Evolutionary conservation across 2,797 vertebrate species (phyloP).

Genomic region (Tapera naevia): DNA sequence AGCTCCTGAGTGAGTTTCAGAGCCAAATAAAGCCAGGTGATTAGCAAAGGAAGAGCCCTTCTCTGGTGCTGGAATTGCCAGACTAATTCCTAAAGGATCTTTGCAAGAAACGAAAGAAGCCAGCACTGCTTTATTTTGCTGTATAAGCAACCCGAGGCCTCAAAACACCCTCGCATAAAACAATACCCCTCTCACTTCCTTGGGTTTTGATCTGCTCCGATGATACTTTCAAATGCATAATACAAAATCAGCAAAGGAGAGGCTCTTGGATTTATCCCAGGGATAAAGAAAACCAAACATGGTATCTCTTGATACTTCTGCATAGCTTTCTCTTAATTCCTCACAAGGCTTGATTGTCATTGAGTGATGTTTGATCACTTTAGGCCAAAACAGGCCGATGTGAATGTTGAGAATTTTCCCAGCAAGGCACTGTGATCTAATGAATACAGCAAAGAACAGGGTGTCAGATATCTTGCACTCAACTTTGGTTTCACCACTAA

Average conservation of each 20-base stretch:
- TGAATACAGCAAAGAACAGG: not conserved
- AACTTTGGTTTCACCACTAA: not conserved
- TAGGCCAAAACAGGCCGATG: not conserved
- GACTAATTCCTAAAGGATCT: conserved; percentile 56
- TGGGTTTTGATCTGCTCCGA: conserved; percentile 20
- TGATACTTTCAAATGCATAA: conserved; percentile 50
- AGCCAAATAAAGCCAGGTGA: conserved; percentile 56
- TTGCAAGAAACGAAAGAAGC: conserved; percentile 29
- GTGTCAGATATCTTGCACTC: not conserved
- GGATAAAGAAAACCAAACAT: conserved; percentile 59
- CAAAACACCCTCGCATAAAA: not conserved
- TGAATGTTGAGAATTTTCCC: not conserved
- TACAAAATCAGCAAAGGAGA: conserved; percentile 47
- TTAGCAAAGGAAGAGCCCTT: conserved; percentile 60
- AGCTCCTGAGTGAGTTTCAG: conserved; percentile 55
- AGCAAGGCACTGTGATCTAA: not conserved
- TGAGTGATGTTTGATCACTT: conserved; percentile 29
- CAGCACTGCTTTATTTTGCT: conserved; percentile 55
- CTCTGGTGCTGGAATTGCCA: conserved; percentile 38
- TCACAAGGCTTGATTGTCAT: conserved; percentile 10
- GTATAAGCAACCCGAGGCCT: conserved; percentile 64
- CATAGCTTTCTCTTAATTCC: conserved; percentile 2
- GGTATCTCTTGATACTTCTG: conserved; percentile 29
- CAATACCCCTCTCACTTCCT: not conserved
- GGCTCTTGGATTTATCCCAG: conserved; percentile 51